Evolutionary conservation across 2,797 vertebrate genomes (phyloP).

Genomic region (Sebastiscus tertius): DNA sequence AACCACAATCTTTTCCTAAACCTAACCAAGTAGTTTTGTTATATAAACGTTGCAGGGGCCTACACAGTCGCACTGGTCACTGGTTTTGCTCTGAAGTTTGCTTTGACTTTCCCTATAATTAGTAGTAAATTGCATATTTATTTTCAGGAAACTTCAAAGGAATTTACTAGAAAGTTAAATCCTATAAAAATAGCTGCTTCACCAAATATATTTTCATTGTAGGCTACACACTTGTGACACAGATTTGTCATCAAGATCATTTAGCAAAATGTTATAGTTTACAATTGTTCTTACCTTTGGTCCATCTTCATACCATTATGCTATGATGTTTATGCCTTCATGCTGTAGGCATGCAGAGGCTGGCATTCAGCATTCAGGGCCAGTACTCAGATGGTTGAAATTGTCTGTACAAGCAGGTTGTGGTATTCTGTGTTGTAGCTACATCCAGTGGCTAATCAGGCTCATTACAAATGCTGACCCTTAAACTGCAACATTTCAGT

Average conservation of each 20-base stretch:
- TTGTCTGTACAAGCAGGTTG: not conserved
- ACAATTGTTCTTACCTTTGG: not conserved
- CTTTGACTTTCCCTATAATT: not conserved
- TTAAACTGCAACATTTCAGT: not conserved
- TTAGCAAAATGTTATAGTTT: too few species aligned
- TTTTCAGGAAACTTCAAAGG: not conserved
- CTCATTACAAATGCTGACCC: not conserved
- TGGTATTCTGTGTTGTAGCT: not conserved
- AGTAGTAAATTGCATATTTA: not conserved
- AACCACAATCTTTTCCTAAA: too few species aligned
- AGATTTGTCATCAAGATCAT: not conserved
- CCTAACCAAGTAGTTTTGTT: too few species aligned
- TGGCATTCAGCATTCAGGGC: not conserved
- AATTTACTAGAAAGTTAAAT: not conserved
- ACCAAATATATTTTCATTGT: not conserved
- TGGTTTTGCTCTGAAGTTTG: not conserved
- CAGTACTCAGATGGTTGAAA: not conserved
- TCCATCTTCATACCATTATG: not conserved
- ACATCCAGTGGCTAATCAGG: conserved; percentile 3
- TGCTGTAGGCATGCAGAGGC: not conserved
- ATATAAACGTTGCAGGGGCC: too few species aligned
- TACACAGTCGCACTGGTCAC: too few species aligned
- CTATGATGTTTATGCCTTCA: too few species aligned
- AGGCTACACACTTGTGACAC: not conserved
- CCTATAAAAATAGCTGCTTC: not conserved